Conservation (phyloP, 2,113 vertebrate genomes). For the Prinia subflava region DNA sequence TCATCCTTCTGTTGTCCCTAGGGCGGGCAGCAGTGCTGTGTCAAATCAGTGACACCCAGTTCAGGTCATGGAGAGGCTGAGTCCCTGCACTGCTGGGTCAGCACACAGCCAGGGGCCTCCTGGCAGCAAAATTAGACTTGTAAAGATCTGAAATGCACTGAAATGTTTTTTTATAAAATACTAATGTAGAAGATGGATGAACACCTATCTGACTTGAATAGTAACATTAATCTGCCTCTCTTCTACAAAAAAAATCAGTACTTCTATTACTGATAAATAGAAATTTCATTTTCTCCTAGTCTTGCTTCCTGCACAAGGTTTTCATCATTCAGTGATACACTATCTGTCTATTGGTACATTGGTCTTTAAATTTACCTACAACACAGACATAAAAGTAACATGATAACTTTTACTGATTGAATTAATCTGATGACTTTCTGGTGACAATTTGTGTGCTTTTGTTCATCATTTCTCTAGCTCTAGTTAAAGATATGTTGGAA, state of each 20-base stretch:
- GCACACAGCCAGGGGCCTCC: neutral
- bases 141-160: accelerated
- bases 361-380: neutral
- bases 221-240: neutral
- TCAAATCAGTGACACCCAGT: neutral
- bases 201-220: neutral
- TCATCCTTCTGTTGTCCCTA: neutral
- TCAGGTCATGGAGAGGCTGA: neutral
- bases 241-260: neutral
- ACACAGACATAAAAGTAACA: neutral
- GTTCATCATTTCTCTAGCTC: neutral
- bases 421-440: neutral
- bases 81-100: neutral
- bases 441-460: neutral
- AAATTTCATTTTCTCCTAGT: neutral
- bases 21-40: accelerated
- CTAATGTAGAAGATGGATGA: neutral
- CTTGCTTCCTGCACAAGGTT: neutral
- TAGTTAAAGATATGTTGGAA: neutral
- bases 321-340: neutral
- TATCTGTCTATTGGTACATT: neutral
- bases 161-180: neutral
- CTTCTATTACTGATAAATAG: neutral
- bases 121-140: neutral
- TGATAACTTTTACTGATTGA: neutral